Base-by-base conservation (phyloP, 2,888 invertebrate genomes). In the Petrolisthes manimaculis region DNA sequence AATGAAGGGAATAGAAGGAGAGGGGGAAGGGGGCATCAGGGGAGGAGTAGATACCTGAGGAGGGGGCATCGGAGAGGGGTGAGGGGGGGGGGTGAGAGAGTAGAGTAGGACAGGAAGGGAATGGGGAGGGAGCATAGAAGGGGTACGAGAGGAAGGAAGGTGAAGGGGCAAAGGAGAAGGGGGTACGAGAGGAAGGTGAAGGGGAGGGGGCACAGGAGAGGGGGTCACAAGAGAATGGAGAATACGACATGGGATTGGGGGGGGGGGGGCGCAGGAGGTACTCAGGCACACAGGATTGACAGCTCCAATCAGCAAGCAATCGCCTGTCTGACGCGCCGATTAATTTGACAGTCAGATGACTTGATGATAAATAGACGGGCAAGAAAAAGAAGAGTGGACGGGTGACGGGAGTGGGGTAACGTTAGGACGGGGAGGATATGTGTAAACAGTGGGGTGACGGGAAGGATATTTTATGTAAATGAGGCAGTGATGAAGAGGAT, bases 261-360 rank as follows among this genome's bases (percentile, higher is more conserved):
- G 5, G 24, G 75, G 24, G 75, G 77, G 51, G 51, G 51, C 24
- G 77, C 77, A 77, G 8, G 21, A 24, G 74, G 74, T 74, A 69
- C 18, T 69, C 69, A 69, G 69, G 69, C 55, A 54, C 53, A 54
- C n/a, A 56, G 24, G 55, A 37, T 56, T 83, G 87, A 69, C 87
- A 83, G 83, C 53, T 78, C 67, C 71, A 79, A 83, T 87, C 87
- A 83, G 87, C 83, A 87, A 83, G 87, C 87, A 87, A 83, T 87
- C 87, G 54, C 79, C 69, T 83, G 79, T 79, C 79, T 79, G 87
- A 87, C 83, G 79, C 67, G 21, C 69, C 87, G 83, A 78, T 82
- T 86, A 86, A 86, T 86, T 86, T 86, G 86, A 86, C 86, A 86
- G 53, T 74, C 75, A 75, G 81, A 81, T 87, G 79, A 87, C 51